These are phyloP conservation scores for Dendrolimus kikuchii DNA, from an alignment of 1,140 invertebrate species.

Conservation along the genomic window DNA sequence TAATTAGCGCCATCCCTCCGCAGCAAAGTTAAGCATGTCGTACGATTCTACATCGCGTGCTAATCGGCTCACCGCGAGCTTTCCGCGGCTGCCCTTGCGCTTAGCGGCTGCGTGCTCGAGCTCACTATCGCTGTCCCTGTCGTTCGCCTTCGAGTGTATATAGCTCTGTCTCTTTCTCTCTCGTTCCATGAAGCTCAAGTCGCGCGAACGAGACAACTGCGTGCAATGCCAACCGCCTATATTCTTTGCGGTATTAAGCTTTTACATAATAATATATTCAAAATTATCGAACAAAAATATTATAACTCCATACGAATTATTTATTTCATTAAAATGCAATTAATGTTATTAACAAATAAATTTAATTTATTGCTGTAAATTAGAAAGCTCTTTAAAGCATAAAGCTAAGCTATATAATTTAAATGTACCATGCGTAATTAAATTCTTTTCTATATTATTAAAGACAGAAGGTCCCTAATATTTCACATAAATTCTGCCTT, in stretches of 20 bases:
- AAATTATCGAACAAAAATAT: no score
- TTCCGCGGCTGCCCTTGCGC: constrained; percentile 67
- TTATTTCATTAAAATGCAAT: constrained; percentile 7
- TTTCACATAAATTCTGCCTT: no score
- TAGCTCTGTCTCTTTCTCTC: constrained; percentile 64
- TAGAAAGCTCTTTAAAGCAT: constrained; percentile 10
- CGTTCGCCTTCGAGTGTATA: constrained; percentile 62
- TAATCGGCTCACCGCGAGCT: constrained; percentile 63
- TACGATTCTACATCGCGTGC: constrained; percentile 12
- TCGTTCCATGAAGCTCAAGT: constrained; percentile 62
- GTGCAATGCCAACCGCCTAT: constrained; percentile 36
- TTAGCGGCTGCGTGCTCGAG: constrained; percentile 73
- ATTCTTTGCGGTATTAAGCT: constrained; percentile 21
- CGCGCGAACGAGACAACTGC: constrained; percentile 58
- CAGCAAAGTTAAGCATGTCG: no score
- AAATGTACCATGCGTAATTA: no score
- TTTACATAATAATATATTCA: constrained; percentile 4
- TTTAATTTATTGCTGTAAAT: constrained; percentile 6
- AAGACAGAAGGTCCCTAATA: no score
- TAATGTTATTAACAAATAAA: constrained; percentile 4
- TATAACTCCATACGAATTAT: no score
- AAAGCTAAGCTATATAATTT: neutral
- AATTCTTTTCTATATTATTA: no score
- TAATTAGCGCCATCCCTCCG: no score
- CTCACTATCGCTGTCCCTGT: constrained; percentile 72